Evolutionary conservation across 1,140 invertebrate species (phyloP).

Genomic region (Diuraphis noxia): DNA sequence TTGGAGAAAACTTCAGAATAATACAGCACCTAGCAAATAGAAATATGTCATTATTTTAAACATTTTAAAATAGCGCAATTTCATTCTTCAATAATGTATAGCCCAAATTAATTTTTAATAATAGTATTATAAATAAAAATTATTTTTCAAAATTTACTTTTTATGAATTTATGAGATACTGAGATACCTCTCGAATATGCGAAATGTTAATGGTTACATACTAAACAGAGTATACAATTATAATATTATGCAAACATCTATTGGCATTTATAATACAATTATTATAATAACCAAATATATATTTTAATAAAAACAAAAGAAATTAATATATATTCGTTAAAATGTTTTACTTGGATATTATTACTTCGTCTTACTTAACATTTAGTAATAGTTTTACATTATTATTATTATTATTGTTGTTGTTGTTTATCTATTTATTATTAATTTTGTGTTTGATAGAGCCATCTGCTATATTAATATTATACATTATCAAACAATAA

Average conservation of each 20-base stretch:
- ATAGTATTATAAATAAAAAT: not conserved
- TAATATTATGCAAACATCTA: not conserved
- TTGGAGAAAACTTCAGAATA: not conserved
- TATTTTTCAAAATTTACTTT: not conserved
- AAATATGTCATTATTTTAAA: not conserved
- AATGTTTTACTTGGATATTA: too few species aligned
- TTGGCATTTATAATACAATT: not conserved
- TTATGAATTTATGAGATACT: not conserved
- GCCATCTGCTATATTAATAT: too few species aligned
- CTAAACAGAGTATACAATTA: not conserved
- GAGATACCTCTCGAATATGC: too few species aligned
- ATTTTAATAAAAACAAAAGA: not conserved
- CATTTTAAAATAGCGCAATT: not conserved
- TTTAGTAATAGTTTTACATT: too few species aligned
- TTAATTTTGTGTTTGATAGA: too few species aligned
- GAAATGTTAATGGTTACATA: not conserved
- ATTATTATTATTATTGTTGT: too few species aligned
- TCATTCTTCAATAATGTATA: not conserved
- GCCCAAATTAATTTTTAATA: not conserved
- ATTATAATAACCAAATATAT: not conserved
- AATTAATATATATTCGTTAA: not conserved
- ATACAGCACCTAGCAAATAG: too few species aligned
- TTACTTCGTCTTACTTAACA: too few species aligned
- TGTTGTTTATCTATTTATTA: too few species aligned
- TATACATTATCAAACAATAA: too few species aligned